Evolutionary conservation across 2,888 invertebrate genomes (phyloP), one percentile per base, ranked within the genome.

Genomic region (Volucella bombylans): DNA sequence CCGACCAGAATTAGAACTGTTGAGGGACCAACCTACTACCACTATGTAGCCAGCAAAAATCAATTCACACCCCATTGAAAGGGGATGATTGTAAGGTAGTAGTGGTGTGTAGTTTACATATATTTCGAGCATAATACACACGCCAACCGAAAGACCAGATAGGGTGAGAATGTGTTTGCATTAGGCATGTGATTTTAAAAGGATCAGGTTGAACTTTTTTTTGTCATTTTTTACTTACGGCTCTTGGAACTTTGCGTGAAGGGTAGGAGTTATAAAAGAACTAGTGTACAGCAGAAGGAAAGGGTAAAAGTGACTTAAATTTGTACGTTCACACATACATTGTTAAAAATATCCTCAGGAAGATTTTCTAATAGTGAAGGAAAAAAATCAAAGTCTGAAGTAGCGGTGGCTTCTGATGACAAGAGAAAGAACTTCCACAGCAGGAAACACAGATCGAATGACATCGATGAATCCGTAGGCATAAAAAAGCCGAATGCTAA

Each of bases 41-140:
- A 50, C 45, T 12, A 59, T 41, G 49, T 65, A 65, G 55, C 50
- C 74, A 69, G 62, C 62, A 64, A 81, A 80, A 81, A 81, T 81
- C 81, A 81, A 81, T 81, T 81, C 81, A 74, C 74, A 81, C 81
- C 68, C 81, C 67, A 67, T 80, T 67, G 72, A 18, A 68, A 45
- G 73, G 80, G 67, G 54, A 67, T 67, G 67, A 47, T 67, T 72
- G 67, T 39, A 31, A 31, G 43, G 31, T 71, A 49, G 67, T 67
- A 59, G 59, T 73, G 23, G 23, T 47, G 14, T 49, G 23, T 47
- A 47, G 47, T n/a, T 14, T 43, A 43, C 11, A 23, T 23, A 23
- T 23, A 39, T 15, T 45, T 31, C 23, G 2, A 9, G 8, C 4
- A 9, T 64, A n/a, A 49, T 50, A 11, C 11, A 64, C 8, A 8